Conservation (phyloP, 2,113 vertebrate species). For the Aegotheles bennettii region DNA sequence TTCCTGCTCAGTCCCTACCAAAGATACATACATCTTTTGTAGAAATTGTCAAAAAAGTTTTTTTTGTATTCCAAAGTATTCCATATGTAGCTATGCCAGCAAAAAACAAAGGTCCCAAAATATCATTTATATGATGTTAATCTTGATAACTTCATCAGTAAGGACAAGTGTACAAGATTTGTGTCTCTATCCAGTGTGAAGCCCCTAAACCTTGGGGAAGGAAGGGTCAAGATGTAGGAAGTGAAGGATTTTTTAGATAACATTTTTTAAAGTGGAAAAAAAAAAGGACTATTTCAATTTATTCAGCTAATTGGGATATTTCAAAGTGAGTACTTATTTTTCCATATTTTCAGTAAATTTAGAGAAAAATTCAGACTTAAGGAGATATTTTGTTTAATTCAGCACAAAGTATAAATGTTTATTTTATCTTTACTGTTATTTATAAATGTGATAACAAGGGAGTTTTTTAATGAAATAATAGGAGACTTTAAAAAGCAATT, state of each 20-base stretch:
- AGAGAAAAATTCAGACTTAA: background rate
- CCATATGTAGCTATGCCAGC: rapidly evolving
- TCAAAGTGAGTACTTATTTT: background rate
- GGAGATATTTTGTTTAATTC: background rate
- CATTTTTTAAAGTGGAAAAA: background rate
- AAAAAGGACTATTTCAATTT: background rate
- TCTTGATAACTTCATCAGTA: background rate
- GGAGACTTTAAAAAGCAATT: background rate
- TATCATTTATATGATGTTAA: rapidly evolving
- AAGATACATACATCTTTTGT: background rate
- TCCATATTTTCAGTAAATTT: background rate
- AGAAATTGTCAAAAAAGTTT: rapidly evolving
- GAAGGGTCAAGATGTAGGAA: background rate
- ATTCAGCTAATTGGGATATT: rapidly evolving
- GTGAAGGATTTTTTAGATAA: rapidly evolving
- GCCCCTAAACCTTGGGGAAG: rapidly evolving
- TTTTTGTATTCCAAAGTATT: too few relatives aligned
- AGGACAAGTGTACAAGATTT: background rate
- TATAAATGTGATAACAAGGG: background rate
- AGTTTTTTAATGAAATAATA: background rate
- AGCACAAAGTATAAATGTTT: background rate
- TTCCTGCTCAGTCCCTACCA: rapidly evolving
- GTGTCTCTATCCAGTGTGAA: background rate
- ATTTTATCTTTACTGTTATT: background rate
- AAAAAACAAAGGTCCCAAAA: background rate